These are phyloP conservation scores for Steromphala cineraria DNA, from an alignment of 2,888 invertebrate genomes.

Conservation along the genomic window DNA sequence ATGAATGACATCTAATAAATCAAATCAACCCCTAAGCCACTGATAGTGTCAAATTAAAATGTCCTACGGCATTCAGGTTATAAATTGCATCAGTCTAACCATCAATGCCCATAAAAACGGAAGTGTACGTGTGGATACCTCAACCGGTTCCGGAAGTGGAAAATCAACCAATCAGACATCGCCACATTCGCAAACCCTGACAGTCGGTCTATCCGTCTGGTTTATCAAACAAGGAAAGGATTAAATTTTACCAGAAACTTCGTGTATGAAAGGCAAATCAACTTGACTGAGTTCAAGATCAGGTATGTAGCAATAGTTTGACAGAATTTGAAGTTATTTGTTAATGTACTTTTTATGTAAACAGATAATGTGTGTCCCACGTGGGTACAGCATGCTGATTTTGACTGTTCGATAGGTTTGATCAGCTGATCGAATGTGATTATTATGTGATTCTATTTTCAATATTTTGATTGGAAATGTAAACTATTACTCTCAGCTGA, in stretches of 20 bases:
- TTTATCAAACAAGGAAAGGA: background rate
- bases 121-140: slow-evolving; percentile 46
- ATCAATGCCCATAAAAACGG: slow-evolving; percentile 21
- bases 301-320: background rate
- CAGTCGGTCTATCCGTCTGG: slow-evolving; percentile 35
- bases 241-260: background rate
- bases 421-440: background rate
- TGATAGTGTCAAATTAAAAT: too few relatives aligned
- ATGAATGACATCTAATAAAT: too few relatives aligned
- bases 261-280: background rate
- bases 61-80: too few relatives aligned
- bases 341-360: background rate
- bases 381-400: background rate
- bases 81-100: too few relatives aligned
- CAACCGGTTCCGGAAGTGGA: slow-evolving; percentile 33
- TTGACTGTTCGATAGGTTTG: background rate
- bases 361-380: background rate
- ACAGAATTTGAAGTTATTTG: background rate
- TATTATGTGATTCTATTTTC: background rate
- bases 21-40: too few relatives aligned
- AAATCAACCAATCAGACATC: slow-evolving; percentile 49
- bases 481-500: too few relatives aligned
- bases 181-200: slow-evolving; percentile 54
- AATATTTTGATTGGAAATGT: too few relatives aligned
- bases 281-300: background rate